A percentile compares a stretch with the other conserved stretches of the same genome.
Conservation (phyloP, 2,797 vertebrate species). For the Sandelia bainsii region DNA sequence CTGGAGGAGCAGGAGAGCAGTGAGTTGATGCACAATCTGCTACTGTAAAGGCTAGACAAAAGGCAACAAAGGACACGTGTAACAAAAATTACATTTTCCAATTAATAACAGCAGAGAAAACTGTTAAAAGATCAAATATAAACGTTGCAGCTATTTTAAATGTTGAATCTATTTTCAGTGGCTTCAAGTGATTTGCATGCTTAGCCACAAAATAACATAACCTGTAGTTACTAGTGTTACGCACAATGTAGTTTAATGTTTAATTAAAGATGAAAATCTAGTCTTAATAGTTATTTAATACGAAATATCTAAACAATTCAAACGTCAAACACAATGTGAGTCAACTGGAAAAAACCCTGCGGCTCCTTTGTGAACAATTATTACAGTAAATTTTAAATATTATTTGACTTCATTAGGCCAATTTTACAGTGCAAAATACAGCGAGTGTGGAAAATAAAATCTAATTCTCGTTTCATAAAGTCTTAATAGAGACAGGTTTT, state of each 20-base stretch:
- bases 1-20: constrained; percentile 84
- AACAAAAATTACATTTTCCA: background rate
- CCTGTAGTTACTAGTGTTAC: background rate
- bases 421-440: background rate
- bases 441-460: background rate
- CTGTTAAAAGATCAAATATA: rapidly evolving
- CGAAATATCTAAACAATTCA: rapidly evolving
- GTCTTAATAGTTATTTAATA: background rate
- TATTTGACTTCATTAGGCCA: background rate
- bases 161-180: background rate
- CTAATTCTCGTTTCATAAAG: background rate
- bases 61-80: constrained; percentile 23
- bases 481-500: no score
- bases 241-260: background rate
- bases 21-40: constrained; percentile 81
- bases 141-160: background rate
- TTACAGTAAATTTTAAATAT: background rate
- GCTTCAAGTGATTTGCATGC: constrained; percentile 10
- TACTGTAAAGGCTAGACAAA: constrained; percentile 25
- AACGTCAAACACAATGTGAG: background rate
- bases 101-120: rapidly evolving
- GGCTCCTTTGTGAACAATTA: background rate
- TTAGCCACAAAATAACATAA: background rate
- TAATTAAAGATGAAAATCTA: background rate
- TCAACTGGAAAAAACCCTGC: background rate